Evolutionary conservation across 2,888 invertebrate species (phyloP).

Genomic region (Encarsia formosa): DNA sequence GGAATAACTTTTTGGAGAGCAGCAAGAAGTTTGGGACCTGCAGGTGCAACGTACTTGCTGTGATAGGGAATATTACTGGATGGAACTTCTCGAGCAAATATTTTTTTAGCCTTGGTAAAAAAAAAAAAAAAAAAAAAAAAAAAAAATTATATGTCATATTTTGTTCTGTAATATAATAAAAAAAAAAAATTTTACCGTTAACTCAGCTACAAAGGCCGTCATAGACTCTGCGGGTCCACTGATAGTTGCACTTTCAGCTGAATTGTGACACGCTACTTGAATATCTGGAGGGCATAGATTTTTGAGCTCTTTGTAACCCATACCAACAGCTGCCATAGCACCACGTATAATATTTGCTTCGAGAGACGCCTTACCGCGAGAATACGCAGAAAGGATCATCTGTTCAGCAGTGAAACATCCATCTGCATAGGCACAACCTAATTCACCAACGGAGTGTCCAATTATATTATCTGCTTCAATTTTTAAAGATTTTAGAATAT

Average conservation of each 20-base stretch:
- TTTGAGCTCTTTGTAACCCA: slow-evolving; percentile 60
- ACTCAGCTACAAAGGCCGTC: slow-evolving; percentile 65
- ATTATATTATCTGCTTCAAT: slow-evolving; percentile 68
- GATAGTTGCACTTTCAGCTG: slow-evolving; percentile 81
- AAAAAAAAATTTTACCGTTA: slow-evolving; percentile 81
- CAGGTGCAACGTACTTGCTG: slow-evolving; percentile 16
- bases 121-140: no score
- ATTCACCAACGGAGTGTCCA: slow-evolving; percentile 91
- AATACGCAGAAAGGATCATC: slow-evolving; percentile 37
- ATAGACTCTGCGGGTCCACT: slow-evolving; percentile 76
- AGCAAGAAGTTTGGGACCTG: slow-evolving; percentile 3
- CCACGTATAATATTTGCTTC: slow-evolving; percentile 59
- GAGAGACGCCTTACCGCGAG: slow-evolving; percentile 36
- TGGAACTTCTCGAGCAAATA: slow-evolving; percentile 19
- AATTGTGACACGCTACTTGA: slow-evolving; percentile 84
- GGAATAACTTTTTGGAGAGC: slow-evolving; percentile 17
- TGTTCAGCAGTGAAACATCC: slow-evolving; percentile 68
- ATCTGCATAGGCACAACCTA: slow-evolving; percentile 94
- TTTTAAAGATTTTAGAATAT: slow-evolving; percentile 58
- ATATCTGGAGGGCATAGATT: slow-evolving; percentile 69
- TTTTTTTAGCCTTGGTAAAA: slow-evolving; percentile 10
- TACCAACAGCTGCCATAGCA: slow-evolving; percentile 84
- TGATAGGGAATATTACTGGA: slow-evolving; percentile 19
- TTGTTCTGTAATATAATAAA: no score
- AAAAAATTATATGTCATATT: no score